Base-by-base conservation (phyloP, 2,888 invertebrate genomes). In the Protonemura montana region DNA sequence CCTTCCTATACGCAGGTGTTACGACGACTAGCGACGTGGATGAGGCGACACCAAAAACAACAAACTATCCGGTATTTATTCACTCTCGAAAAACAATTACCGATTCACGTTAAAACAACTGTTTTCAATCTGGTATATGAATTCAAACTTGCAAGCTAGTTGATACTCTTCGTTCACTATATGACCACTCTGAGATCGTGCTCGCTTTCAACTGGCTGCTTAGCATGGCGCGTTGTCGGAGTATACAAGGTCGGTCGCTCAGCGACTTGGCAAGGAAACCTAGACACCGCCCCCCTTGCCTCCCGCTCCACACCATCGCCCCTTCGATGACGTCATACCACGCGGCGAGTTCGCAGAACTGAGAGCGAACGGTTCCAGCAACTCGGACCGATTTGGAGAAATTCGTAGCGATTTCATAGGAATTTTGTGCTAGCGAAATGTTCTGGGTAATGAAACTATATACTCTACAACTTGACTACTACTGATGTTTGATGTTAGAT, bases 341-440 rank as follows among this genome's bases (percentile, higher is more conserved):
- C 85, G 87, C 87, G 87, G 87, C 85, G 41, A 87, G 82, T 87
- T 87, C 87, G 85, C 78, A 86, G 87, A 87, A 87, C 10, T 25
- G 13, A 10, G 3, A 6, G 82, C 29, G 5, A 3, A 28, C 82
- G 21, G 13, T 30, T 35, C 35, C 30, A 29, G 35, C 16, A n/a
- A 82, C 10, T 82, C 30, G 30, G 35, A n/a, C 82, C 30, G 29
- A 29, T 29, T 82, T 82, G 26, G 27, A 78, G 78, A 78, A 78
- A 27, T 25, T 25, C 26, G 10, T 16, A 0, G 26, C 78, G 26
- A 27, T 78, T 78, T 78, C 25, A 27, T 27, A 25, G 6, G 28
- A 78, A 78, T 16, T 78, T 2, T 10, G 78, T 26, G 28, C 27
- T 78, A 26, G 28, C 26, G n/a, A 78, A 27, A 78, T 27, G 26